Evolutionary conservation across 2,888 invertebrate genomes (phyloP).

Genomic region (Choreutis nemorana): DNA sequence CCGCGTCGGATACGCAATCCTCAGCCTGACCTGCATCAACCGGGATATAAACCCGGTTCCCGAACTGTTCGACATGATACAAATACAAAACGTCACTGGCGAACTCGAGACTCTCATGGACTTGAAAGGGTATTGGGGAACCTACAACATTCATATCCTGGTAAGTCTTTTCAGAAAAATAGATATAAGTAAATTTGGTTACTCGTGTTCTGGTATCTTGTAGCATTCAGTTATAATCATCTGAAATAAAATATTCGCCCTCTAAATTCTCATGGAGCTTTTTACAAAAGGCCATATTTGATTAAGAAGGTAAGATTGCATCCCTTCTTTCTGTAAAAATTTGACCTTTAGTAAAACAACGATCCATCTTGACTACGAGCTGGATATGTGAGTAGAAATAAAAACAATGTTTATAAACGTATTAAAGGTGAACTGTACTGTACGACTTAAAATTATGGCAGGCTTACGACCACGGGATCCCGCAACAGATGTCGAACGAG

Average conservation of each 20-base stretch:
- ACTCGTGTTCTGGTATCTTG: not conserved
- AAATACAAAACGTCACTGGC: constrained; percentile 29
- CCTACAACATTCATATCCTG: constrained; percentile 54
- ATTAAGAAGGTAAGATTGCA: too few relatives aligned
- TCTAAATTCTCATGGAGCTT: too few relatives aligned
- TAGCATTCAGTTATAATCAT: too few relatives aligned
- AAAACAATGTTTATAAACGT: too few relatives aligned
- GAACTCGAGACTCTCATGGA: constrained; percentile 44
- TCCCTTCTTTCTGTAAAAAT: too few relatives aligned
- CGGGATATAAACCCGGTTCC: constrained; percentile 27
- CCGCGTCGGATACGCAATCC: constrained; percentile 54
- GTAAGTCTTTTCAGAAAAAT: constrained; percentile 28
- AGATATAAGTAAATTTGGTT: not conserved
- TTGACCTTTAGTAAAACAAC: too few relatives aligned
- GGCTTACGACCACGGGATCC: constrained; percentile 65
- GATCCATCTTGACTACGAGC: too few relatives aligned
- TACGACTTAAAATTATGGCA: too few relatives aligned
- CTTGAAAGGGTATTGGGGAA: constrained; percentile 65
- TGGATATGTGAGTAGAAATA: too few relatives aligned
- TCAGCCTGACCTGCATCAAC: constrained; percentile 25
- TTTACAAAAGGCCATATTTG: too few relatives aligned
- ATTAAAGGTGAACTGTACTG: too few relatives aligned
- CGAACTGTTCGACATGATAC: constrained; percentile 35
- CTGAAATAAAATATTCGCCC: too few relatives aligned
- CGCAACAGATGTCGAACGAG: constrained; percentile 33